These are phyloP conservation scores for Danaus chrysippus DNA, from an alignment of 2,888 invertebrate species.

Conservation along the genomic window DNA sequence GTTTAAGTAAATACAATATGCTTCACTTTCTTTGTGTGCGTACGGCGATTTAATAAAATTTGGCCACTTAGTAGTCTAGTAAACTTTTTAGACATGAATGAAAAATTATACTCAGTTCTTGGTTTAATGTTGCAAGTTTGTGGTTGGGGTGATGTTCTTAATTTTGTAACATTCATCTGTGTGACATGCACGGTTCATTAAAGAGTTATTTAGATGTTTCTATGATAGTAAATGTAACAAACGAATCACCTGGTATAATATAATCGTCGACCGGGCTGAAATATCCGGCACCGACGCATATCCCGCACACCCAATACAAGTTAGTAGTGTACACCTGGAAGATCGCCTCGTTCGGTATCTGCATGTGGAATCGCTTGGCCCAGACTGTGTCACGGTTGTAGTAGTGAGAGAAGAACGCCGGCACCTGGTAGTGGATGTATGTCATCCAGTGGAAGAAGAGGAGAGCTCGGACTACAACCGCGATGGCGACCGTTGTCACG, in stretches of 20 bases:
- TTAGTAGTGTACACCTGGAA: conserved; percentile 49
- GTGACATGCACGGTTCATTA: too few relatives aligned
- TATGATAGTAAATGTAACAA: not conserved
- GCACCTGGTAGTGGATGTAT: conserved; percentile 53
- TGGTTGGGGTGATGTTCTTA: too few relatives aligned
- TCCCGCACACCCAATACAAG: conserved; percentile 44
- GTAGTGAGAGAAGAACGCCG: conserved; percentile 43
- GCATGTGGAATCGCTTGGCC: conserved; percentile 38
- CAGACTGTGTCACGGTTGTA: conserved; percentile 36
- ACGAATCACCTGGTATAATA: conserved; percentile 31
- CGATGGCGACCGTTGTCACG: conserved; percentile 35
- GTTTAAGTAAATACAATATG: too few relatives aligned
- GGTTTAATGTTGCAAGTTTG: too few relatives aligned
- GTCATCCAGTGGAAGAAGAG: conserved; percentile 59
- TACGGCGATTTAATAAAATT: too few relatives aligned
- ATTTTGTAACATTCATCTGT: too few relatives aligned
- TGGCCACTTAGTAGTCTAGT: too few relatives aligned
- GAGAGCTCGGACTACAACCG: conserved; percentile 35
- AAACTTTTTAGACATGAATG: too few relatives aligned
- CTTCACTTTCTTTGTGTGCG: too few relatives aligned
- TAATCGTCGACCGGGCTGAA: conserved; percentile 40
- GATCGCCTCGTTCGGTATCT: conserved; percentile 20
- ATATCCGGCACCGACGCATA: conserved; percentile 50
- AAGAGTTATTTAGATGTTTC: not conserved
- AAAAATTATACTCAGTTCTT: too few relatives aligned